Base-by-base conservation (phyloP, 2,113 vertebrate species). In the Todiramphus saurophagus region DNA sequence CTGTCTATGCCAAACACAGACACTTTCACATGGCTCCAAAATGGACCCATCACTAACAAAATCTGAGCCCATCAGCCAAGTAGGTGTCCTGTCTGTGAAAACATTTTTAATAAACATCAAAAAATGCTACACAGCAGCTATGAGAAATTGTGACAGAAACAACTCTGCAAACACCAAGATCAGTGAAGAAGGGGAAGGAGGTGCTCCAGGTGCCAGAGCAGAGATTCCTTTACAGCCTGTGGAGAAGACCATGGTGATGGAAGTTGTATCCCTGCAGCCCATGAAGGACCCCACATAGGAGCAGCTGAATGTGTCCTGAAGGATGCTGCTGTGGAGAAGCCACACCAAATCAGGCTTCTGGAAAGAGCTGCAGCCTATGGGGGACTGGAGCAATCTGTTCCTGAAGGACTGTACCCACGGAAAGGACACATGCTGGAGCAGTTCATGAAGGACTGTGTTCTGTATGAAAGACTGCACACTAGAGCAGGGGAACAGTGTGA, bases 181-280 rank as follows among this genome's bases (percentile, higher is more conserved):
- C 28, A 12, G n/a, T 23, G 23, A 41, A 59, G 19, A 35, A 46
- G 17, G 5, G 21, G 23, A 11, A 68, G 16, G 19, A 59, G 43
- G 15, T 31, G 24, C 3, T 51, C 14, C 25, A 48, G 35, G 24
- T 4, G 0, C 14, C 0, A 0, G 16, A 84, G 21, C 27, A 37
- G 20, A 48, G n/a, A 30, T 48, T 63, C 28, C 19, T 35, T 7
- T 18, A 35, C 18, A 51, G 60, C 30, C 43, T 0, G 0, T 27
- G 28, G 24, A 16, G 13, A 43, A 75, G 24, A 23, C 7, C 17
- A 6, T 9, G 15, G 46, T 46, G 46, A 46, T 46, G 46, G 46
- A 46, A 19, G 18, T 15, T 46, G 50, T 53, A 7, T 5, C 16
- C 20, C 51, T 53, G 43, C 48, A 89, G 33, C 20, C 16, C 56